Conservation (phyloP, 2,113 vertebrate species). For the Propithecus coquereli region DNA sequence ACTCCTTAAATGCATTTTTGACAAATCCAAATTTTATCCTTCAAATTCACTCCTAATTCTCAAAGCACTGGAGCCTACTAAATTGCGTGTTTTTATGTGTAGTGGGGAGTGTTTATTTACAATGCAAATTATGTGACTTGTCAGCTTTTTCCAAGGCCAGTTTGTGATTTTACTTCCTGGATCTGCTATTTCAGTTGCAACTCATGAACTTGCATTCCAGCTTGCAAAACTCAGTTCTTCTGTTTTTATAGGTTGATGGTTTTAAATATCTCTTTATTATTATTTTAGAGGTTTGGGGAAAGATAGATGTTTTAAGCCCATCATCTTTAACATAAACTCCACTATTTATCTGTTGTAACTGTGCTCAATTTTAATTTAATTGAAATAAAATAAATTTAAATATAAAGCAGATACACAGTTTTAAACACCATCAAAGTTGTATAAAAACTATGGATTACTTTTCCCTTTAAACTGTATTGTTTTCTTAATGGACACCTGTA, state of each 20-base stretch:
- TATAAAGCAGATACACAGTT: not conserved
- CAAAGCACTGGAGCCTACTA: not conserved
- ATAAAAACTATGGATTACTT: not conserved
- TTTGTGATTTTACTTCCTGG: not conserved
- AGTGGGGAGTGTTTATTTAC: not conserved
- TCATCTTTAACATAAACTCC: not conserved
- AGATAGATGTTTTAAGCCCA: not conserved
- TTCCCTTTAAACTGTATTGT: not conserved
- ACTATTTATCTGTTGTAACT: not conserved
- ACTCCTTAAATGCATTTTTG: not conserved
- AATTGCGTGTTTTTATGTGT: not conserved
- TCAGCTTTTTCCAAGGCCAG: not conserved
- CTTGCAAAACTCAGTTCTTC: not conserved
- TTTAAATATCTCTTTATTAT: not conserved
- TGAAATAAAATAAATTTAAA: not conserved
- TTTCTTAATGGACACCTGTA: not conserved
- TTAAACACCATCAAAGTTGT: not conserved
- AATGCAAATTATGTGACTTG: not conserved
- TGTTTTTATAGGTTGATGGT: not conserved
- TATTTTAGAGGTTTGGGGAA: not conserved
- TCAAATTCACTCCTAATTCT: not conserved
- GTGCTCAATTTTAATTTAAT: not conserved
- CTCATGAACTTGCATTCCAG: not conserved
- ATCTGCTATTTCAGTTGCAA: not conserved
- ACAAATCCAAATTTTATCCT: not conserved